These are phyloP conservation scores for Apotomis capreana DNA, from an alignment of 2,888 invertebrate species.

Conservation along the genomic window DNA sequence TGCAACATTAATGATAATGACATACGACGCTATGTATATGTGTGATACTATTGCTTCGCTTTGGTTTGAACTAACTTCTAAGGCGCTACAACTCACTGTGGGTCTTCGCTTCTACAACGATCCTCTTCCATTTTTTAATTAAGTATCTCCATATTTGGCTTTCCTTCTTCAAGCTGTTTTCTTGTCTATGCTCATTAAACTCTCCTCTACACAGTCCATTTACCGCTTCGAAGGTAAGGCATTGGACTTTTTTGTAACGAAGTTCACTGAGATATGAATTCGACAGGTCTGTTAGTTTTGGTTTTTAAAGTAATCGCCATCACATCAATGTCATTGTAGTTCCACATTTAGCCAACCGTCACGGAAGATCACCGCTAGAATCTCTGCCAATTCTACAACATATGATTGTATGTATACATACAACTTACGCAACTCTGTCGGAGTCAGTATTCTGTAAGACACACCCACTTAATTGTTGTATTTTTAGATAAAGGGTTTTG, in stretches of 20 bases:
- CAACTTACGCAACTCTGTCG: slow-evolving; percentile 18
- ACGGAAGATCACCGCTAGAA: slow-evolving; percentile 45
- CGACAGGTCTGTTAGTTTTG: no score
- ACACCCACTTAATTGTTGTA: slow-evolving; percentile 27
- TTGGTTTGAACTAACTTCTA: no score
- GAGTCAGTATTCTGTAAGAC: slow-evolving; percentile 28
- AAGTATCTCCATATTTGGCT: no score
- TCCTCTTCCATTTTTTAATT: no score
- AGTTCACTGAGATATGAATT: no score
- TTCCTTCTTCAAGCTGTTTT: no score
- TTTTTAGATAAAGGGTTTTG: slow-evolving; percentile 1
- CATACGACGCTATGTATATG: background rate
- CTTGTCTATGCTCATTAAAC: no score
- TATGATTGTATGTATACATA: slow-evolving; percentile 8
- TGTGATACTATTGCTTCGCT: background rate
- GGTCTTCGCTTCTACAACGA: no score
- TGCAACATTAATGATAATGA: slow-evolving; percentile 3
- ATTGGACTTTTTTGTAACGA: no score
- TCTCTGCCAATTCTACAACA: slow-evolving; percentile 44
- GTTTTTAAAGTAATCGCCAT: background rate
- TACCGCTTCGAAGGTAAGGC: no score
- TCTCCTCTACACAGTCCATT: no score
- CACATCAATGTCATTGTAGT: background rate
- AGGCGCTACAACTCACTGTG: no score
- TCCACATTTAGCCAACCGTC: slow-evolving; percentile 39